A percentile compares a stretch with the other conserved stretches of the same genome.
Conservation (phyloP, 2,113 vertebrate species). For the Steatornis caripensis region DNA sequence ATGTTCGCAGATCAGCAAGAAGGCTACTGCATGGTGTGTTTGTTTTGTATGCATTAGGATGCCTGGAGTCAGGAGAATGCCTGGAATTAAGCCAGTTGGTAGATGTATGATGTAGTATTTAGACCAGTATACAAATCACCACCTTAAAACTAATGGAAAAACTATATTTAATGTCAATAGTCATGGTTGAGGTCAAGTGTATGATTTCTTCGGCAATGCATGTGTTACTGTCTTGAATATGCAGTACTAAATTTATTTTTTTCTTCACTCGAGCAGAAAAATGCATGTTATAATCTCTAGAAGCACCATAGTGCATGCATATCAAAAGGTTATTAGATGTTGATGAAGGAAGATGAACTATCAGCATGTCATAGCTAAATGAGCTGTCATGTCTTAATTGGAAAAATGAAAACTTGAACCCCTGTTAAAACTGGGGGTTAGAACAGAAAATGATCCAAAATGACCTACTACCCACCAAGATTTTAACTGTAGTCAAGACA, state of each 20-base stretch:
- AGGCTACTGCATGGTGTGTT: not conserved
- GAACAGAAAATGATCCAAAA: not conserved
- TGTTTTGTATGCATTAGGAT: not conserved
- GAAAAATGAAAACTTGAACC: not conserved
- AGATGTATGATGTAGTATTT: not conserved
- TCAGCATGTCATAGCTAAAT: not conserved
- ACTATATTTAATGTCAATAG: not conserved
- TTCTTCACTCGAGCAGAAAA: not conserved
- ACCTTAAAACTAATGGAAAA: not conserved
- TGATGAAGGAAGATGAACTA: not conserved
- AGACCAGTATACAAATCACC: not conserved
- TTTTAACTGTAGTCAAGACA: not conserved
- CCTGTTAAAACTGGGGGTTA: not conserved
- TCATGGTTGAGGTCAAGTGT: not conserved
- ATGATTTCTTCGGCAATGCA: not conserved
- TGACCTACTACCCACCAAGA: not conserved
- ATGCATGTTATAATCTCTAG: not conserved
- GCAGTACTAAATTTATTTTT: not conserved
- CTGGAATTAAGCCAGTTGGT: not conserved
- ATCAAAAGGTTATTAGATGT: not conserved
- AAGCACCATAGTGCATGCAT: not conserved
- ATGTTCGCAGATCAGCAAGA: not conserved
- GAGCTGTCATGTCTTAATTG: not conserved
- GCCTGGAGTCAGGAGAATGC: not conserved
- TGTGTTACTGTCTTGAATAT: not conserved